Evolutionary conservation across 2,113 vertebrate genomes (phyloP), one percentile per base, ranked within the genome.

Genomic region (Axis porcinus): DNA sequence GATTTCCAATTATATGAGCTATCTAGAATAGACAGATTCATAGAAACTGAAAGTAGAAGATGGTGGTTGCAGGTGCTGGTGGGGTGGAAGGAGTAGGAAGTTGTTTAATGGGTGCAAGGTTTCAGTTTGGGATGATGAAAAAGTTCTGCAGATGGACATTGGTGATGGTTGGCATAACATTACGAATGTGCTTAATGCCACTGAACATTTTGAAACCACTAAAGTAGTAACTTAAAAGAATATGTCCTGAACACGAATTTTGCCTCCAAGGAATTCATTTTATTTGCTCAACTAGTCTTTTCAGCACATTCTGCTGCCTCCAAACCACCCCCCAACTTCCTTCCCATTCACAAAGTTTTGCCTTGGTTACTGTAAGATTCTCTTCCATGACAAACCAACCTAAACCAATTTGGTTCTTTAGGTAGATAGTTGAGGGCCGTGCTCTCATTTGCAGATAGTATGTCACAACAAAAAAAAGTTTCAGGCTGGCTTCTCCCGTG

Each of bases 341-440:
- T 86, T 54, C 81, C 54, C 54, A n/a, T 55, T 86, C 88, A 79
- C 16, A 67, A 82, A 82, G 76, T 16, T 89, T 62, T 83, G 17
- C 55, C 33, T 45, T 40, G 45, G 54, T 60, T 23, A 25, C 76
- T n/a, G 4, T 28, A 33, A 95, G 58, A 70, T 67, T 87, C 33
- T 45, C 60, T 79, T 70, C 55, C n/a, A 6, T 60, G 85, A 36
- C 7, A 40, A 82, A 70, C 8, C 10, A 4, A 83, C 64, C 55
- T 81, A 70, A 58, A 74, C 67, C 55, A 57, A 33, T 50, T 21
- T 12, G 14, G 21, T n/a, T 62, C 64, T 60, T 93, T 89, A 43
- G 88, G 19, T 67, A 70, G 57, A 30, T 6, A 70, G 81, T 9
- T 30, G 50, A 93, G 76, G 43, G 54, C 9, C 9, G 1, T 3